These are phyloP conservation scores for Brachyptera putata DNA, from an alignment of 2,888 invertebrate species.

Conservation along the genomic window DNA sequence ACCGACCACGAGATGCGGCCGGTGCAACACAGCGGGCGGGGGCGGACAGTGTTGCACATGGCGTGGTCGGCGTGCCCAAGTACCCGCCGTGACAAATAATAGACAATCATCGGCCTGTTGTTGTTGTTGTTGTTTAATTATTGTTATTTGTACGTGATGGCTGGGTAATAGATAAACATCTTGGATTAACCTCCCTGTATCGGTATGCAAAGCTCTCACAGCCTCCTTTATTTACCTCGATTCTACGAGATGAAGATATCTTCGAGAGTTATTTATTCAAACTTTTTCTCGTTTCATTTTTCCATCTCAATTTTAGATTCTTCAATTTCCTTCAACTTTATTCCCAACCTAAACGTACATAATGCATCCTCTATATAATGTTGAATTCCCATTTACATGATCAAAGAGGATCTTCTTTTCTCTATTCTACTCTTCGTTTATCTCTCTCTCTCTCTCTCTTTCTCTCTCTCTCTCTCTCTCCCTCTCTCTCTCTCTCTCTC, in stretches of 20 bases:
- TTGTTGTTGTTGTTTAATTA: conserved; percentile 24
- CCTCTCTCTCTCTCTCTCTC: not conserved
- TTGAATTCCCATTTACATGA: conserved; percentile 22
- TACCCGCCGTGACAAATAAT: conserved; percentile 27
- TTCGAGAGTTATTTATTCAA: not conserved
- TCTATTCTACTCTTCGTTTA: not conserved
- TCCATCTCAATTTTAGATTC: conserved; percentile 8
- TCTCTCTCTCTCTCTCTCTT: too few species aligned
- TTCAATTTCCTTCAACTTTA: conserved; percentile 8
- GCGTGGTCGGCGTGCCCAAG: conserved; percentile 15
- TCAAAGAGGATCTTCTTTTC: conserved; percentile 24
- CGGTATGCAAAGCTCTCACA: too few species aligned
- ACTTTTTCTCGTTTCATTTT: not conserved
- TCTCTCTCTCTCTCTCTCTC: not conserved
- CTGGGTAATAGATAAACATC: conserved; percentile 12
- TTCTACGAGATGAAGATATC: not conserved
- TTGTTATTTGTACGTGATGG: conserved; percentile 18
- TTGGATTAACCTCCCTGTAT: too few species aligned
- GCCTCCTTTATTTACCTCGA: too few species aligned
- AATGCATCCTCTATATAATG: conserved; percentile 13
- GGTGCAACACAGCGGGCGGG: too few species aligned
- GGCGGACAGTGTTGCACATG: conserved; percentile 13
- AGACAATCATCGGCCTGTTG: conserved; percentile 18
- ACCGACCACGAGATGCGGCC: conserved; percentile 39
- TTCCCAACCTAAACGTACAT: conserved; percentile 7